A percentile compares a stretch with the other conserved stretches of the same genome.
Evolutionary conservation across 2,888 invertebrate genomes (phyloP).

Genomic region (Pachymerium ferrugineum): DNA sequence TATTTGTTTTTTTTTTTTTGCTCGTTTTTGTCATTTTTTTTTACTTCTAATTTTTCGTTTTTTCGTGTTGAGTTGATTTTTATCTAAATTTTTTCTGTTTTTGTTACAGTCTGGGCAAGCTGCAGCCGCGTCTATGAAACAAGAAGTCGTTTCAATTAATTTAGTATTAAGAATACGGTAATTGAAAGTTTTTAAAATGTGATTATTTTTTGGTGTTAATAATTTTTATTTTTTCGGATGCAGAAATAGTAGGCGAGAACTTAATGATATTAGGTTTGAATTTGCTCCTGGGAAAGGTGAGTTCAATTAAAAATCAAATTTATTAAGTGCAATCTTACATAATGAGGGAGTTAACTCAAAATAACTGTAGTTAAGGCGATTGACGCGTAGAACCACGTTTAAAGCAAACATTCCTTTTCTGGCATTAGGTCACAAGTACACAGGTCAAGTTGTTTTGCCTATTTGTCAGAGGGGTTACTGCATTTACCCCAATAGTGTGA

Average conservation of each 20-base stretch:
- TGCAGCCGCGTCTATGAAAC: neutral
- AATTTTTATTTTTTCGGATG: constrained; percentile 39
- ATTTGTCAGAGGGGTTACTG: too few species aligned
- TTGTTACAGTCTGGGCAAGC: neutral
- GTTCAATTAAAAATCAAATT: too few species aligned
- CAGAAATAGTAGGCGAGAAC: constrained; percentile 79
- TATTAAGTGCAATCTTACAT: too few species aligned
- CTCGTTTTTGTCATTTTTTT: neutral
- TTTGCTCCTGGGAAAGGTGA: constrained; percentile 71
- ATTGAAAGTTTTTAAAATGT: constrained; percentile 37
- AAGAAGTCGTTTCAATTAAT: constrained; percentile 57
- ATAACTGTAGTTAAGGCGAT: too few species aligned
- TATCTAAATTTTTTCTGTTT: neutral
- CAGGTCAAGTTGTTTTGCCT: too few species aligned
- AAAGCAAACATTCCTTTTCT: too few species aligned
- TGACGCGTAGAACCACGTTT: too few species aligned
- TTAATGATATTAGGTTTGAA: constrained; percentile 97
- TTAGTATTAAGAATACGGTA: constrained; percentile 82
- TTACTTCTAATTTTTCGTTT: neutral
- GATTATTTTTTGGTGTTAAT: neutral
- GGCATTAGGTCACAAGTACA: too few species aligned
- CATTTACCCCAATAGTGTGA: too few species aligned
- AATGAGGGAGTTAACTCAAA: too few species aligned
- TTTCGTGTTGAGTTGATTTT: neutral
- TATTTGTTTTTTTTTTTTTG: neutral